Evolutionary conservation across 2,113 vertebrate genomes (phyloP), one percentile per base, ranked within the genome.

Genomic region (Elgaria multicarinata): DNA sequence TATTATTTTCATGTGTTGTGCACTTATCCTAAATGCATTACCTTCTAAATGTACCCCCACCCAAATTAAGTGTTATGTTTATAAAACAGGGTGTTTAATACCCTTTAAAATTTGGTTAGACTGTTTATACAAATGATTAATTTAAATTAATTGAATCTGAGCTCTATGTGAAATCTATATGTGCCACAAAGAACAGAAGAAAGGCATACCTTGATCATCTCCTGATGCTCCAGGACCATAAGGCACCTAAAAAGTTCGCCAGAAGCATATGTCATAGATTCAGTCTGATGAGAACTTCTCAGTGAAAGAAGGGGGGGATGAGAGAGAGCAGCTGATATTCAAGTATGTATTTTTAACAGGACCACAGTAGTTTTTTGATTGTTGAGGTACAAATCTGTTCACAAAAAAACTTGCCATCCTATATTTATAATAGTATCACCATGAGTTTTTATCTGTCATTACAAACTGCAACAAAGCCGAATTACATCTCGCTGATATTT

Each of bases 1-100:
- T 97, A 97, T 97, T 98, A 98, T 97, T 97, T 98, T 98, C 97
- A 97, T 97, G 97, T 97, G 97, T 97, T 97, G 96, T 97, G 97
- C 97, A 97, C 97, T 97, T 97, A 97, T 97, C 97, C 97, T 97
- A 97, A 98, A 98, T 97, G 97, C 93, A 97, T 97, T 98, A 98
- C 97, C 97, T 97, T 97, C 97, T 97, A 97, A 97, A 97, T 98
- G 97, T 96, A 94, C 94, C 96, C 94, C 95, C 95, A 81, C 94
- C 93, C 96, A 97, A 98, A 98, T 98, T 97, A 98, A 98, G 97
- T 97, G 97, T 96, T 97, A 96, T 97, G 97, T 97, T 98, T 97
- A 98, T 97, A 97, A 97, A 98, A 97, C 97, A 96, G 97, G 94
- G 96, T 97, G 96, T 96, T 97, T 98, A 97, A 98, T 98, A 97